Evolutionary conservation across 2,797 vertebrate species (phyloP).

Genomic region (Gambelia wislizenii): DNA sequence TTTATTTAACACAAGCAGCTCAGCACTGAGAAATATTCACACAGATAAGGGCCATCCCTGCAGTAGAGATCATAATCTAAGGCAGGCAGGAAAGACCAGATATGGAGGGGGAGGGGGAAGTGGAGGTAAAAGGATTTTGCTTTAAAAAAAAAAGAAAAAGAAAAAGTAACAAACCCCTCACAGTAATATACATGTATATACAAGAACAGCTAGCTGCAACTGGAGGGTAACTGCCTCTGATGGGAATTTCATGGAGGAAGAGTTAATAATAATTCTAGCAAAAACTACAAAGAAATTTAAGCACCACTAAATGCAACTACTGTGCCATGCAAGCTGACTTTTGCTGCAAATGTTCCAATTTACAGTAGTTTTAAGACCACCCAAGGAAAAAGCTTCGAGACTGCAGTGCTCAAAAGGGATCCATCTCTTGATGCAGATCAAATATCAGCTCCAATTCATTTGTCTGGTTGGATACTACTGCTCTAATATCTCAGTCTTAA

Average conservation of each 20-base stretch:
- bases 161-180: not conserved
- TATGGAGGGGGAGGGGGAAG: not conserved
- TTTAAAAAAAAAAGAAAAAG: not conserved
- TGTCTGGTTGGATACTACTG: not conserved
- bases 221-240: not conserved
- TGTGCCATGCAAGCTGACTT: constrained; percentile 18
- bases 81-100: constrained; percentile 13
- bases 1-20: not conserved
- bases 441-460: fast-evolving
- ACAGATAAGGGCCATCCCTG: not conserved
- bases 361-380: not conserved
- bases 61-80: not conserved
- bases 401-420: fast-evolving
- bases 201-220: constrained; percentile 27
- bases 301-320: constrained; percentile 8
- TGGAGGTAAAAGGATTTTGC: not conserved
- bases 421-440: fast-evolving
- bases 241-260: constrained; percentile 38
- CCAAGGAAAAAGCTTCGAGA: not conserved
- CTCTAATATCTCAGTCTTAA: fast-evolving
- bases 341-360: not conserved
- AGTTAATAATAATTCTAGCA: constrained; percentile 32
- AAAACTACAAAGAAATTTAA: constrained; percentile 52
- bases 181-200: not conserved
- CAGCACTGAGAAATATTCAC: not conserved